A percentile compares a stretch with the other conserved stretches of the same genome.
Conservation (phyloP, 2,888 invertebrate species). For the Drosophila monieri region DNA sequence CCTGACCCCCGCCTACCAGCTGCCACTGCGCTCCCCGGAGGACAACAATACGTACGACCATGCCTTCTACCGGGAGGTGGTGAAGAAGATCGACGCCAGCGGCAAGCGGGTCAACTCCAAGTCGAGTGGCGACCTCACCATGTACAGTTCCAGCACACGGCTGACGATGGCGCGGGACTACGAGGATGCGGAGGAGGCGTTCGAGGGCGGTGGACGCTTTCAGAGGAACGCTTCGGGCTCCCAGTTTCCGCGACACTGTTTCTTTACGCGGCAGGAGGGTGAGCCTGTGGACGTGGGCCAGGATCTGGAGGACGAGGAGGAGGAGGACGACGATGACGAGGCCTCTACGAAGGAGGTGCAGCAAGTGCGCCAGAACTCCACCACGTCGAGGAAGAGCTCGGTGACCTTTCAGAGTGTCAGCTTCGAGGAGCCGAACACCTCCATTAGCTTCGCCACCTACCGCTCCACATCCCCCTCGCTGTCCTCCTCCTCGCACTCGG, state of each 20-base stretch:
- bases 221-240: conserved; percentile 83
- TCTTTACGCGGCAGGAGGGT: conserved; percentile 76
- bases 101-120: conserved; percentile 82
- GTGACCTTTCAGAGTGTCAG: conserved; percentile 79
- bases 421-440: conserved; percentile 51
- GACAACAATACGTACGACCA: conserved; percentile 83
- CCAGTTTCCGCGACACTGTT: conserved; percentile 83
- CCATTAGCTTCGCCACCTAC: conserved; percentile 76
- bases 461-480: conserved; percentile 41
- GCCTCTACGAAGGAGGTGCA: conserved; percentile 63
- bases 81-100: conserved; percentile 75
- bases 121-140: conserved; percentile 83
- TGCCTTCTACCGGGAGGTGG: conserved; percentile 81
- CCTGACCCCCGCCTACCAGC: background rate
- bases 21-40: conserved; percentile 20
- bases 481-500: conserved; percentile 42
- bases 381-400: conserved; percentile 82
- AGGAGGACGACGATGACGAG: conserved; percentile 39
- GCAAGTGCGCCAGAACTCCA: conserved; percentile 56
- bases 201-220: conserved; percentile 65
- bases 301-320: conserved; percentile 22
- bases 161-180: conserved; percentile 44
- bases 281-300: conserved; percentile 11
- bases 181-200: conserved; percentile 36
- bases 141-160: conserved; percentile 80